Base-by-base conservation (phyloP, 2,113 vertebrate genomes). In the Embiotoca jacksoni region DNA sequence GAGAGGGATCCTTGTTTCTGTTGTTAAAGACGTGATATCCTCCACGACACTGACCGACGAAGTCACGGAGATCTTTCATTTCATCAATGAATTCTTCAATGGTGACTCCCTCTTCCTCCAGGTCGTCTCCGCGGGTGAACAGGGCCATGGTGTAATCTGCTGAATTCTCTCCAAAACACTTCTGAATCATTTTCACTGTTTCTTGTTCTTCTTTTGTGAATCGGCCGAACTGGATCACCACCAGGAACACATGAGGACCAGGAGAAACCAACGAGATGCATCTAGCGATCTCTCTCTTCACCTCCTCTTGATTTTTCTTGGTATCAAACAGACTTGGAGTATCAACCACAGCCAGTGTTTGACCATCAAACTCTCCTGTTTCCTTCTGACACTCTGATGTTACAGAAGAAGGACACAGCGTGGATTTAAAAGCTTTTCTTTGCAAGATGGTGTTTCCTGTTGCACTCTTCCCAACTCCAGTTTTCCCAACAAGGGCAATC, bases 231-330 rank as follows among this genome's bases (percentile, higher is more conserved):
- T 63, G 1, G 2, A 78, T 30, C 58, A 71, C 66, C 32, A 71
- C 41, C 15, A 78, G 59, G 75, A 78, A 68, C 46, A 78, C 66
- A 2, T 70, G 74, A 44, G 47, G 56, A 36, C 75, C 75, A 10
- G 75, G 75, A 70, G 65, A 49, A 37, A 36, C 15, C 0, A 52
- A 7, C 0, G 46, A 1, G 15, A 65, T 30, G 68, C 15, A 79
- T 16, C 6, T 57, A 0, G 0, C 11, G 3, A 72, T 15, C 5
- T 79, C 46, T 9, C 0, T 44, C 10, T 1, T 41, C 30, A 79
- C 7, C 11, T 65, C 6, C 2, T 57, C 23, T 1, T 64, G 2
- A 6, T 13, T 1, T n/a, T 4, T 37, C 2, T 3, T 5, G 6
- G 44, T 69, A 5, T 47, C 65, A 47, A 68, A 61, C 14, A 77